Conservation (phyloP, 2,888 invertebrate species). For the Dinocampus coccinellae region DNA sequence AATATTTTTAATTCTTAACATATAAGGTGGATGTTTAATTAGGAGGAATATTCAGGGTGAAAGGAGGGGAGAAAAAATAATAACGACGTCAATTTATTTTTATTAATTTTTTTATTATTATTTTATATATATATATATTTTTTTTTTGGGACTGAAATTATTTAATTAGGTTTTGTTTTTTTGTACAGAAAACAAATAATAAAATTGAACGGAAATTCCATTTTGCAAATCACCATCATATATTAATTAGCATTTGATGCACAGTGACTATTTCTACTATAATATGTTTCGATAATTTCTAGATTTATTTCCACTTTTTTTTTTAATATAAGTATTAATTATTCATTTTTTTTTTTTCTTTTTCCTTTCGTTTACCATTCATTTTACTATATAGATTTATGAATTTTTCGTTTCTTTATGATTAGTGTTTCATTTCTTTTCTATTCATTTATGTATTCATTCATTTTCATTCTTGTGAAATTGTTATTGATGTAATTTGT, state of each 20-base stretch:
- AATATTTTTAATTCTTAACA: too few species aligned
- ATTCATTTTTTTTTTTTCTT: conserved; percentile 36
- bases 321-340: conserved; percentile 15
- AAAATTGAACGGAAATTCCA: conserved; percentile 65
- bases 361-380: too few species aligned
- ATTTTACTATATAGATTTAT: conserved; percentile 52
- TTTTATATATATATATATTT: conserved; percentile 25
- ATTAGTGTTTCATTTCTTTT: conserved; percentile 45
- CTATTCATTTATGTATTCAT: too few species aligned
- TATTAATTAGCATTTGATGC: conserved; percentile 62
- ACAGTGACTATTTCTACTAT: conserved; percentile 61
- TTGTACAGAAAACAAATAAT: conserved; percentile 66
- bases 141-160: conserved; percentile 59
- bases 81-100: too few species aligned
- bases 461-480: too few species aligned
- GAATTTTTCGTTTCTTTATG: conserved; percentile 47
- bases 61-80: too few species aligned
- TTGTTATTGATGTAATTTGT: too few species aligned
- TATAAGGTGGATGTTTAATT: too few species aligned
- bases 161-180: conserved; percentile 66
- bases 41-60: too few species aligned
- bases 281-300: conserved; percentile 63
- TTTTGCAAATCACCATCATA: conserved; percentile 65
- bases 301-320: conserved; percentile 56
- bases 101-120: too few species aligned